Percentiles rank a stretch among this genome's conserved stretches.
Conservation (phyloP, 2,888 invertebrate genomes). For the Lissonota sp. region DNA sequence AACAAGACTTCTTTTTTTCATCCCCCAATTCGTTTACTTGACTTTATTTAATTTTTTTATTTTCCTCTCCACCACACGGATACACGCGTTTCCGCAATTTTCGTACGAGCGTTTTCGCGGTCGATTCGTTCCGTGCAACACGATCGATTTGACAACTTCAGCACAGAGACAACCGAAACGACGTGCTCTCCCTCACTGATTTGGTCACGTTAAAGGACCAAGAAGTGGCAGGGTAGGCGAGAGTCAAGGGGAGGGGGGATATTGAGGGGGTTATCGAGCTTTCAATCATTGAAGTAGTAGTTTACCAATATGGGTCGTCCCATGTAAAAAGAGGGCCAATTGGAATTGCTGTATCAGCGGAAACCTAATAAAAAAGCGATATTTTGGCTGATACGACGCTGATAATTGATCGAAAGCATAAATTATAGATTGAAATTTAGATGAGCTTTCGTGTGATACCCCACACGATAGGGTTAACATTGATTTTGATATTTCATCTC, state of each 20-base stretch:
- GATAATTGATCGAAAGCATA: too few relatives aligned
- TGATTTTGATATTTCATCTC: too few relatives aligned
- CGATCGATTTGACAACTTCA: slow-evolving; percentile 48
- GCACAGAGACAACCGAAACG: slow-evolving; percentile 46
- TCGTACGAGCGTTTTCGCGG: slow-evolving; percentile 6
- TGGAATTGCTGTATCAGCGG: too few relatives aligned
- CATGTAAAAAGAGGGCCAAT: not conserved
- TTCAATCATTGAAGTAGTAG: slow-evolving; percentile 31
- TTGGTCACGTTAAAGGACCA: slow-evolving; percentile 54
- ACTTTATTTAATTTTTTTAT: too few relatives aligned
- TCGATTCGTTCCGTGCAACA: slow-evolving; percentile 5
- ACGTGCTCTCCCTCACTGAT: slow-evolving; percentile 41
- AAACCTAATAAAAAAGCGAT: too few relatives aligned
- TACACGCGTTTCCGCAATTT: not conserved
- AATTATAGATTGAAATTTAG: too few relatives aligned
- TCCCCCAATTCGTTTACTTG: not conserved
- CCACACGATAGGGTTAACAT: too few relatives aligned
- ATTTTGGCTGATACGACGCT: too few relatives aligned
- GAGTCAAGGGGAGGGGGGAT: slow-evolving; percentile 9
- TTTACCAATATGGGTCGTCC: not conserved
- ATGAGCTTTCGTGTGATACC: too few relatives aligned
- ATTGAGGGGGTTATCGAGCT: too few relatives aligned
- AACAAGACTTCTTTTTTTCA: not conserved
- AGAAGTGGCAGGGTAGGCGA: too few relatives aligned
- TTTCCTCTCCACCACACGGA: too few relatives aligned